Percentiles rank a stretch among this genome's conserved stretches.
Conservation (phyloP, 2,888 invertebrate species). For the Tethea ocularis region DNA sequence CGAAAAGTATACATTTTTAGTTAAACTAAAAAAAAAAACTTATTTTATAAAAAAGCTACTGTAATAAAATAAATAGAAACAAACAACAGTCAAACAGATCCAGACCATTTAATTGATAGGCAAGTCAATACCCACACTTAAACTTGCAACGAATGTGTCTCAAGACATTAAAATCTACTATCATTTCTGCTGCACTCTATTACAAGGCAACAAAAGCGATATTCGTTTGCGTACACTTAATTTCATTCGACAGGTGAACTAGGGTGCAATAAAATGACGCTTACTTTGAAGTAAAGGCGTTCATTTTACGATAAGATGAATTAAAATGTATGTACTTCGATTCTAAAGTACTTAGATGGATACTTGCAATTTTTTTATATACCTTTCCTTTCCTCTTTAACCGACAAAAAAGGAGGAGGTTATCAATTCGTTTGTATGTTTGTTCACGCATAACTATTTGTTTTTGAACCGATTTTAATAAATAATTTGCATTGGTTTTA, state of each 20-base stretch:
- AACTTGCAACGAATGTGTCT: constrained; percentile 39
- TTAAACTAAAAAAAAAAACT: too few species aligned
- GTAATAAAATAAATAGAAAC: too few species aligned
- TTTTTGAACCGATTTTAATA: too few species aligned
- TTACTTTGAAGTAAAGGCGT: constrained; percentile 28
- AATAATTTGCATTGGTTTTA: too few species aligned
- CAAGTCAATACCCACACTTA: constrained; percentile 42
- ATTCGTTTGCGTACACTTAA: constrained; percentile 25
- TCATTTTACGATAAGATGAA: constrained; percentile 1
- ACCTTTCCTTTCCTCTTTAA: not conserved
- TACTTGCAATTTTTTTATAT: not conserved
- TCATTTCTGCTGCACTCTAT: not conserved
- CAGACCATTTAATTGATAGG: constrained; percentile 38
- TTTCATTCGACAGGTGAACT: constrained; percentile 33
- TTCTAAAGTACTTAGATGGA: not conserved
- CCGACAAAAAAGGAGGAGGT: too few species aligned
- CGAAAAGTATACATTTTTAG: too few species aligned
- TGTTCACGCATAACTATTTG: too few species aligned
- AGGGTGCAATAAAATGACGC: constrained; percentile 49
- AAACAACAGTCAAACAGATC: too few species aligned
- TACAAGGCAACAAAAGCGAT: constrained; percentile 16
- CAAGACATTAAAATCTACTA: constrained; percentile 27
- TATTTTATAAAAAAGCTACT: too few species aligned
- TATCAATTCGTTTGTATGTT: too few species aligned
- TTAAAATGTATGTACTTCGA: constrained; percentile 1